Evolutionary conservation across 2,888 invertebrate species (phyloP).

Genomic region (Clivina fossor): DNA sequence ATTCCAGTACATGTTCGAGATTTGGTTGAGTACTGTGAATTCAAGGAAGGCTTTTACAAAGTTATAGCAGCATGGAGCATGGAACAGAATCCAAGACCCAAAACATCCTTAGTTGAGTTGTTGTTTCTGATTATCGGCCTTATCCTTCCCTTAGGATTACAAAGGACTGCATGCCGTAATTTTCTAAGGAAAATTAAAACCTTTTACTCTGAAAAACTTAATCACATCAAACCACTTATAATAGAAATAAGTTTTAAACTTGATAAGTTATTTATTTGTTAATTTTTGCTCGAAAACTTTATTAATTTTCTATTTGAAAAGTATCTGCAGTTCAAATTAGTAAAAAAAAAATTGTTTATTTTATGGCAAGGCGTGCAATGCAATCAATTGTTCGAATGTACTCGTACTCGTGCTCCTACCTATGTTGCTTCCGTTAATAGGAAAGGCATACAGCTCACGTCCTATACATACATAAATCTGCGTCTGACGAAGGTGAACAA

Average conservation of each 20-base stretch:
- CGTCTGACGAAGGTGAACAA: slow-evolving; percentile 27
- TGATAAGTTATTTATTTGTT: background rate
- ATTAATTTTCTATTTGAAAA: background rate
- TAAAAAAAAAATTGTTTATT: background rate
- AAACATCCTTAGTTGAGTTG: slow-evolving; percentile 15
- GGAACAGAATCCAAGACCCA: background rate
- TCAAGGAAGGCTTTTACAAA: slow-evolving; percentile 11
- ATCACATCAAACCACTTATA: background rate
- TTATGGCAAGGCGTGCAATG: background rate
- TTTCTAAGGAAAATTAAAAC: slow-evolving; percentile 11
- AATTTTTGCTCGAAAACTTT: no score
- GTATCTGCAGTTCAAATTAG: no score
- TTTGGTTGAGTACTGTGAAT: slow-evolving; percentile 9
- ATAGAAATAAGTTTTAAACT: background rate
- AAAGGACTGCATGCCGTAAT: slow-evolving; percentile 14
- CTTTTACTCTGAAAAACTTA: slow-evolving; percentile 17
- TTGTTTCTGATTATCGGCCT: slow-evolving; percentile 25
- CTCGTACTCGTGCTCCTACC: no score
- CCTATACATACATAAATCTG: slow-evolving; percentile 26
- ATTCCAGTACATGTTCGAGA: no score
- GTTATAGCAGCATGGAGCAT: background rate
- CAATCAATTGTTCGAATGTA: background rate
- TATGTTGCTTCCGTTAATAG: slow-evolving; percentile 15
- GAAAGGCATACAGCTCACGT: slow-evolving; percentile 16
- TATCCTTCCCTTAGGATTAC: slow-evolving; percentile 21